These are phyloP conservation scores for Eupsittula cactorum DNA, from an alignment of 2,113 vertebrate species.

Conservation along the genomic window DNA sequence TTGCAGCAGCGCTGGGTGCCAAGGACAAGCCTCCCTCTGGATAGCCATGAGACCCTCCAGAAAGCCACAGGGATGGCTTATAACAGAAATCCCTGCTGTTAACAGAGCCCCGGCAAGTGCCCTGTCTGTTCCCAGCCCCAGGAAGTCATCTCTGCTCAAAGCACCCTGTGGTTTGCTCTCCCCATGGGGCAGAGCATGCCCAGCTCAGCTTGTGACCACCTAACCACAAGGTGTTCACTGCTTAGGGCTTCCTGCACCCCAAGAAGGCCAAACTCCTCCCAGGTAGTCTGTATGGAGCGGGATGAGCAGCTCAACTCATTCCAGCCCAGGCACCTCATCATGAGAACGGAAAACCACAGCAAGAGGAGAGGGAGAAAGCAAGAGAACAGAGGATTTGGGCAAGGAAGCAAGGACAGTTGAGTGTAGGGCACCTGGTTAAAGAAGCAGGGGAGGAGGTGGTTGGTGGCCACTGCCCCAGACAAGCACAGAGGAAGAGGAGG, in stretches of 20 bases:
- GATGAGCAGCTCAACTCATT: not conserved
- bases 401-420: not conserved
- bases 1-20: not conserved
- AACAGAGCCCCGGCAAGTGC: not conserved
- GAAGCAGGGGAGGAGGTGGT: not conserved
- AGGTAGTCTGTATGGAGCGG: not conserved
- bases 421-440: not conserved
- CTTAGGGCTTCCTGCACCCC: not conserved
- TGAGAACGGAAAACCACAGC: not conserved
- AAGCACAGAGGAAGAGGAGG: not conserved
- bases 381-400: not conserved
- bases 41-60: not conserved
- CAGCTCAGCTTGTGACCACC: not conserved
- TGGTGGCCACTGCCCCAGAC: not conserved
- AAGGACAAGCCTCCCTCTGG: not conserved
- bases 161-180: not conserved
- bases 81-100: not conserved
- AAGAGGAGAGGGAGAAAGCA: not conserved
- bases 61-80: not conserved
- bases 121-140: not conserved
- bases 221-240: not conserved
- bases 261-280: not conserved
- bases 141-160: not conserved
- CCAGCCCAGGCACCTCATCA: not conserved
- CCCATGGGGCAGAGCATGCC: accelerated